Conservation (phyloP, 2,797 vertebrate species). For the Bradypodion ventrale region DNA sequence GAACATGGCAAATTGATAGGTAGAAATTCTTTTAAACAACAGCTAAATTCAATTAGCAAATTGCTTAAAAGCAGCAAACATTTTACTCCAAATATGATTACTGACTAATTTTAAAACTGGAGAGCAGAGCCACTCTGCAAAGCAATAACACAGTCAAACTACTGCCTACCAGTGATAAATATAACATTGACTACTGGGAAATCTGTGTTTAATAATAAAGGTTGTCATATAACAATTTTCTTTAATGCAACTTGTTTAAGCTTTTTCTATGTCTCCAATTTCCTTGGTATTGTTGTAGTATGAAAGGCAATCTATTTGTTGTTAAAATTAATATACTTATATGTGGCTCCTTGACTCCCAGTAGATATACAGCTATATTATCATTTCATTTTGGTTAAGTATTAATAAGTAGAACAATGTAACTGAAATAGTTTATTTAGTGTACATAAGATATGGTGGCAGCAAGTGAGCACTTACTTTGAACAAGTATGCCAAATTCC, state of each 20-base stretch:
- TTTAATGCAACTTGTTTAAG: not conserved
- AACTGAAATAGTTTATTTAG: not conserved
- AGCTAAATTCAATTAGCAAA: constrained; percentile 43
- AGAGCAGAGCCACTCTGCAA: constrained; percentile 19
- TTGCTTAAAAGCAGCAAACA: constrained; percentile 41
- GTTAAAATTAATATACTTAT: too few species aligned
- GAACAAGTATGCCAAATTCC: not conserved
- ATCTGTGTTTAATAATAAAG: constrained; percentile 21
- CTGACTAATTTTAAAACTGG: constrained; percentile 10
- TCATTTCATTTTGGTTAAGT: too few species aligned
- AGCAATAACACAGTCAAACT: constrained; percentile 33
- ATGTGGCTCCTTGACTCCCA: too few species aligned
- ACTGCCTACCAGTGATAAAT: too few species aligned
- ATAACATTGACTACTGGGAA: too few species aligned
- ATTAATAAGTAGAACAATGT: too few species aligned
- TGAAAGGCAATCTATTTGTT: not conserved
- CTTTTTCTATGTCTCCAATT: not conserved
- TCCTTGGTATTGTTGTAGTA: not conserved
- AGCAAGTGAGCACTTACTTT: not conserved
- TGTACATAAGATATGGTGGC: not conserved
- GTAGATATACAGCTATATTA: too few species aligned
- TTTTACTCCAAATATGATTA: not conserved
- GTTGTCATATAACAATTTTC: not conserved
- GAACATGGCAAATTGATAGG: constrained; percentile 47
- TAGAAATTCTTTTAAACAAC: constrained; percentile 53